Evolutionary conservation across 1,140 invertebrate species (phyloP), one percentile per base, ranked within the genome.

Genomic region (Antheraea mylitta): DNA sequence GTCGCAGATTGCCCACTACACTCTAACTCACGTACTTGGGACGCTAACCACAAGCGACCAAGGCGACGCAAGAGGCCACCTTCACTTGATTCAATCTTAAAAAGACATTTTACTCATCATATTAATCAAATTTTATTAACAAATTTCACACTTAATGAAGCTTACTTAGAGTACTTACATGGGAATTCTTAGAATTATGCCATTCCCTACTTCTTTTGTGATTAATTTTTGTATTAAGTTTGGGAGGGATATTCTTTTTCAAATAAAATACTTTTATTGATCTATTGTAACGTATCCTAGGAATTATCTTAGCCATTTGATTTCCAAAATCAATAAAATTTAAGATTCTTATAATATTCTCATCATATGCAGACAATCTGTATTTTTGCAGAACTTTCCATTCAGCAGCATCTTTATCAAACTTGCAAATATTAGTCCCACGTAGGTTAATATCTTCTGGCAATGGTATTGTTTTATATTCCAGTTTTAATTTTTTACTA

Each of bases 321-420:
- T 95, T 93, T 3, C 96, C 96, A 89, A 97, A 97, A 66, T 95
- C 93, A n/a, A 96, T 89, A 67, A 97, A 93, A 82, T 96, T 96
- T 45, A 95, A 86, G 19, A 94, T 93, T 75, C 96, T 93, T 36
- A 96, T 82, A 18, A 96, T 84, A 19, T 94, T 94, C 80, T 96
- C 95, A 79, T 96, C 95, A 71, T 93, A 92, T 0, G 91, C 75
- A 45, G 90, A 79, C 18, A 87, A 81, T 64, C 93, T 94, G 58
- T 95, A 92, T 70, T 93, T 93, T 8, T 94, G 93, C 58, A 93
- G 84, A 10, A 94, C 85, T 62, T 94, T 92, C 96, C 96, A 96
- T 78, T 96, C 93, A 0, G 96, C 86, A 30, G 93, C 91, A 67
- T 94, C 93, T 71, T 96, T 95, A n/a, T 94, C 93, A 71, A 92